A percentile compares a stretch with the other conserved stretches of the same genome.
These are phyloP conservation scores for Drosophila vallismaia DNA, from an alignment of 2,888 invertebrate species.

Conservation along the genomic window DNA sequence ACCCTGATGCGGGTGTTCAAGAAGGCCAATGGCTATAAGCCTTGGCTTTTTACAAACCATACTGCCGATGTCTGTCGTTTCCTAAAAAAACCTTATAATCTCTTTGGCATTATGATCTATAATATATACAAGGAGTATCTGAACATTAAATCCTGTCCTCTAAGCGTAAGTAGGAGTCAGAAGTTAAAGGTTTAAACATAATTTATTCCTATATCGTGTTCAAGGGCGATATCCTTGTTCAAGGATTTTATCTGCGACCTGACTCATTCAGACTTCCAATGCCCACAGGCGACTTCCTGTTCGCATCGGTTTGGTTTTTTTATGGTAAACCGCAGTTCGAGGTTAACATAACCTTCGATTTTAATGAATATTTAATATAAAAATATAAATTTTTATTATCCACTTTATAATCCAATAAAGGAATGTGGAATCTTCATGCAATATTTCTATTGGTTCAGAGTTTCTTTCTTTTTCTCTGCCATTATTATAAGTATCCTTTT, in stretches of 20 bases:
- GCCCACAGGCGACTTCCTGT: slow-evolving; percentile 37
- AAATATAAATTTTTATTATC: no score
- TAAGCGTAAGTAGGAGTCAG: neutral
- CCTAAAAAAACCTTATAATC: slow-evolving; percentile 21
- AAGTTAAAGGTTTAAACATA: neutral
- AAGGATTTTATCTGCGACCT: slow-evolving; percentile 5
- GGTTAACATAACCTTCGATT: slow-evolving; percentile 30
- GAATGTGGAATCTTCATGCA: no score
- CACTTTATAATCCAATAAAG: no score
- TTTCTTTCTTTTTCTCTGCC: no score
- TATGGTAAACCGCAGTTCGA: slow-evolving; percentile 25
- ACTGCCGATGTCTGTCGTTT: slow-evolving; percentile 40
- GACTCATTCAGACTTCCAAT: slow-evolving; percentile 12
- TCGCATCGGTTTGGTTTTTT: slow-evolving; percentile 36
- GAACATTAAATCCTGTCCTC: slow-evolving; percentile 48
- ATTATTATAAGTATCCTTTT: no score
- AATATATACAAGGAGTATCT: slow-evolving; percentile 24
- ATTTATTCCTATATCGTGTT: neutral
- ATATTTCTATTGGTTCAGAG: no score
- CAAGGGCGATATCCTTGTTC: slow-evolving; percentile 38
- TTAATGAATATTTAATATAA: slow-evolving; percentile 2
- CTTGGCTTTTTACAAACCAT: slow-evolving; percentile 31
- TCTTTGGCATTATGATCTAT: slow-evolving; percentile 22
- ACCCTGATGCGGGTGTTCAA: slow-evolving; percentile 14
- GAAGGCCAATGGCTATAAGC: slow-evolving; percentile 52